A percentile compares a stretch with the other conserved stretches of the same genome.
phyloP scores from a whole-genome alignment of 2,888 invertebrate genomes.

The Adela reaumurella region DNA sequence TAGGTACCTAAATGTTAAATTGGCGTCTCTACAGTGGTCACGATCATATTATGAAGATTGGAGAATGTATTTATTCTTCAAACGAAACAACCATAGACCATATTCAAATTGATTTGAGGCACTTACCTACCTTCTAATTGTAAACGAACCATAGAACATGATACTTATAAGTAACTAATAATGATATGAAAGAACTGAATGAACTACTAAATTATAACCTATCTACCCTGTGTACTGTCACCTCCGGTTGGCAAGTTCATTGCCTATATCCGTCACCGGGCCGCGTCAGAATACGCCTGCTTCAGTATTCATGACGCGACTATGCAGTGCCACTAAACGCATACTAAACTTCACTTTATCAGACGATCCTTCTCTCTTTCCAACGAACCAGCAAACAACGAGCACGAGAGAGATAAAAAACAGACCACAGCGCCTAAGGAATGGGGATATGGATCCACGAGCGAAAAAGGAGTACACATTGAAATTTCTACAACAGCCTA shows the following conservation, averaged over 20 bases:
- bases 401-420: slow-evolving; percentile 24
- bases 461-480: slow-evolving; percentile 40
- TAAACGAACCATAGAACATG: too few relatives aligned
- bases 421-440: slow-evolving; percentile 30
- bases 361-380: neutral
- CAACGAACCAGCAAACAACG: slow-evolving; percentile 4
- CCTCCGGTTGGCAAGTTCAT: neutral
- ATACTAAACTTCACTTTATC: neutral
- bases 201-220: too few relatives aligned
- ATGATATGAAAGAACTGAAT: too few relatives aligned
- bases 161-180: too few relatives aligned
- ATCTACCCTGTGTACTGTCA: neutral
- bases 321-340: neutral
- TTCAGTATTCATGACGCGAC: neutral
- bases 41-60: too few relatives aligned
- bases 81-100: too few relatives aligned
- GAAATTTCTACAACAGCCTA: slow-evolving; percentile 27
- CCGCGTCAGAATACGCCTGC: neutral
- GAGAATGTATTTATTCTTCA: too few relatives aligned
- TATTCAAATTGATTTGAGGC: too few relatives aligned
- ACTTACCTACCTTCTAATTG: too few relatives aligned
- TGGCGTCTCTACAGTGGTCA: too few relatives aligned
- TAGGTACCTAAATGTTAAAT: too few relatives aligned
- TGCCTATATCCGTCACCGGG: neutral
- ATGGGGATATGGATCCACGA: slow-evolving; percentile 52